phyloP scores from a whole-genome alignment of 2,888 invertebrate species.

The Beris morrisii region DNA sequence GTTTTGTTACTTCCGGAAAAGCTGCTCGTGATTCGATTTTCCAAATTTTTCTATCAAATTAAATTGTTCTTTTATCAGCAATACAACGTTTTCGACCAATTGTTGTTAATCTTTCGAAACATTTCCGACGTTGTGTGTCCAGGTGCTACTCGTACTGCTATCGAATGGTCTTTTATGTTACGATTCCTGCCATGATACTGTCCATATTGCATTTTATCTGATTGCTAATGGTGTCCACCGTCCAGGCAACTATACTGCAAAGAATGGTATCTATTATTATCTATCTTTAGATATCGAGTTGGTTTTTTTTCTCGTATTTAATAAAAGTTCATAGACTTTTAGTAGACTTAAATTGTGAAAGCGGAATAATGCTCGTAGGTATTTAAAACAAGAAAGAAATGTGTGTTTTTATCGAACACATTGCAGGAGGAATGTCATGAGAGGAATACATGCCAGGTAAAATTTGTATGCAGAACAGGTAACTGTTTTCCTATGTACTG shows the following conservation, averaged over 20 bases:
- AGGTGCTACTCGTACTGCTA: background rate
- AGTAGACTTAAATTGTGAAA: conserved; percentile 2
- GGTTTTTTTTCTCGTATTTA: background rate
- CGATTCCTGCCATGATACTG: conserved; percentile 1
- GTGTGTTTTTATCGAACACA: no score
- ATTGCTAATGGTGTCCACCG: conserved; percentile 10
- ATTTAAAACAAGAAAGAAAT: no score
- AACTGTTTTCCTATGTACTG: background rate
- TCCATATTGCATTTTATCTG: background rate
- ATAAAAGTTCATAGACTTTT: conserved; percentile 15
- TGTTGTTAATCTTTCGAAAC: conserved; percentile 2
- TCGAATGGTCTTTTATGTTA: conserved; percentile 2
- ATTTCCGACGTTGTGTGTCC: conserved; percentile 17
- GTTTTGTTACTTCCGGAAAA: background rate
- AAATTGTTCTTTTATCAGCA: background rate
- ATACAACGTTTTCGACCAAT: background rate
- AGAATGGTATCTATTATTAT: conserved; percentile 7
- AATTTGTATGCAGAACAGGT: conserved; percentile 11
- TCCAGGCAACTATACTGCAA: conserved; percentile 4
- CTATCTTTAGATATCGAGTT: background rate
- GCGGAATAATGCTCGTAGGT: no score
- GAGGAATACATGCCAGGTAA: background rate
- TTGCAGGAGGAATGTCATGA: no score
- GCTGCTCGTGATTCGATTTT: no score
- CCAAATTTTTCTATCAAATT: no score